These are phyloP conservation scores for Drosophila cognata DNA, from an alignment of 2,888 invertebrate genomes.

Conservation along the genomic window DNA sequence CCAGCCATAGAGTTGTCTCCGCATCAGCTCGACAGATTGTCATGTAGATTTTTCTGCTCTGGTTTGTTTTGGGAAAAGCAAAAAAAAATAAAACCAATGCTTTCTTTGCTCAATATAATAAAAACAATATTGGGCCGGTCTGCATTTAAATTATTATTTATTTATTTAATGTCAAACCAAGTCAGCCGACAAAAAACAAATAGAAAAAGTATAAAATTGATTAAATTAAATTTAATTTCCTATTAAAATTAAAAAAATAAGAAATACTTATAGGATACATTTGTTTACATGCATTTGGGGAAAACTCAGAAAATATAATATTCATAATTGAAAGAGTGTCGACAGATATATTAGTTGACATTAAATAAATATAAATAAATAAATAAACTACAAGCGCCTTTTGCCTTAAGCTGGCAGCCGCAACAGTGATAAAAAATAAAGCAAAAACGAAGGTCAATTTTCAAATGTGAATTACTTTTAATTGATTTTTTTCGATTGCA, in stretches of 20 bases:
- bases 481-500: conserved; percentile 22
- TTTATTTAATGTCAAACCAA: neutral
- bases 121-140: neutral
- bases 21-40: neutral
- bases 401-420: neutral
- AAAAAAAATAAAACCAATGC: neutral
- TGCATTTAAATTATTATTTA: neutral
- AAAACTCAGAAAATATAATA: neutral
- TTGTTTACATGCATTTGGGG: neutral
- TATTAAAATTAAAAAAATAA: neutral
- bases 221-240: neutral
- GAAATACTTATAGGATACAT: neutral
- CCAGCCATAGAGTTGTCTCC: conserved; percentile 31
- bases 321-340: neutral
- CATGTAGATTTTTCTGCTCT: neutral
- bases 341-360: neutral
- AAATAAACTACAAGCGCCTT: neutral
- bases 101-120: neutral
- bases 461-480: conserved; percentile 30
- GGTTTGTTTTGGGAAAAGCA: neutral
- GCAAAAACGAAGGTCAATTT: conserved; percentile 20
- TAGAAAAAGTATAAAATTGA: neutral
- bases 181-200: neutral
- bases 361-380: neutral
- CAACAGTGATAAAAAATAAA: neutral